Percentiles rank a stretch among this genome's conserved stretches.
Evolutionary conservation across 1,140 invertebrate species (phyloP).

Genomic region (Brachionus rubens): DNA sequence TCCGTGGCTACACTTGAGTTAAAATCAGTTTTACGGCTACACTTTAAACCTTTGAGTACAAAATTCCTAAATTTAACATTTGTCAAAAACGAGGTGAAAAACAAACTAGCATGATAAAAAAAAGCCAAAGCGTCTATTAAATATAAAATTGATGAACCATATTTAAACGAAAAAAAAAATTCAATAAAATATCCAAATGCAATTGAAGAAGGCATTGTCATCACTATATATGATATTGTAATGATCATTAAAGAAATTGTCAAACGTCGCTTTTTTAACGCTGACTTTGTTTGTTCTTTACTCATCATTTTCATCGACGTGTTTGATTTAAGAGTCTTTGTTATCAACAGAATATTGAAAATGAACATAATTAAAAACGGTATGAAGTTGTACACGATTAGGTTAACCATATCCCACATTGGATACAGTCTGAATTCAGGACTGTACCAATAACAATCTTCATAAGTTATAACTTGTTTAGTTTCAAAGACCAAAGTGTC

Average conservation of each 20-base stretch:
- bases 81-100: neutral
- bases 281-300: neutral
- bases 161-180: neutral
- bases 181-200: neutral
- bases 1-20: too few relatives aligned
- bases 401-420: neutral
- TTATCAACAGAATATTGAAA: neutral
- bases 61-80: neutral
- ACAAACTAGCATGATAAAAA: neutral
- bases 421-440: neutral
- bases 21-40: too few relatives aligned
- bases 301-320: neutral
- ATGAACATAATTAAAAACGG: neutral
- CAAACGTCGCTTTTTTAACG: neutral
- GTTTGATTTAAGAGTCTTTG: neutral
- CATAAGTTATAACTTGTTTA: neutral
- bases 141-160: neutral
- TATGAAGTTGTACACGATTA: neutral
- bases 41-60: too few relatives aligned
- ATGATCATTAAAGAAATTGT: neutral
- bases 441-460: neutral
- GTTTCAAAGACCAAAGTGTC: too few relatives aligned
- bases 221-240: neutral
- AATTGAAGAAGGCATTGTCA: neutral
- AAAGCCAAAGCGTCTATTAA: neutral